These are phyloP conservation scores for Magallana ariakensis DNA, from an alignment of 1,140 invertebrate genomes.

Conservation along the genomic window DNA sequence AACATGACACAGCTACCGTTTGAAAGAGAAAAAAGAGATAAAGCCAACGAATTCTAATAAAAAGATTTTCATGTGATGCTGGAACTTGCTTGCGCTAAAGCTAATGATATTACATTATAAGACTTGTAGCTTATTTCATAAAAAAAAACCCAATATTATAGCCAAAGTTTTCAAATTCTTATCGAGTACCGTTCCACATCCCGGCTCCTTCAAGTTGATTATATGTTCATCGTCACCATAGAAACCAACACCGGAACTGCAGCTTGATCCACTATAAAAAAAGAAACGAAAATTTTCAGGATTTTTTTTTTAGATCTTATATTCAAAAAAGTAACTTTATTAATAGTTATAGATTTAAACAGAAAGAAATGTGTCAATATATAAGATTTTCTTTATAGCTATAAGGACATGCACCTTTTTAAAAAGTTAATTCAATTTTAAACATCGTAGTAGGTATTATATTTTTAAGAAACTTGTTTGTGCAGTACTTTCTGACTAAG, in stretches of 20 bases:
- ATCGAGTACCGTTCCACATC: not conserved
- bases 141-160: too few relatives aligned
- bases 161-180: not conserved
- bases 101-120: not conserved
- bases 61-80: too few relatives aligned
- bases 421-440: not conserved
- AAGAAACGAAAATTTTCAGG: too few relatives aligned
- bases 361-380: too few relatives aligned
- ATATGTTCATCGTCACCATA: not conserved
- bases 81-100: not conserved
- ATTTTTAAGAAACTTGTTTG: not conserved
- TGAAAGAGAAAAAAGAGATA: too few relatives aligned
- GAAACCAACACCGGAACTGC: not conserved
- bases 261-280: not conserved
- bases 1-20: too few relatives aligned
- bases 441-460: not conserved
- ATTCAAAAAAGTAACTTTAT: too few relatives aligned
- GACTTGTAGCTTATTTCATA: not conserved
- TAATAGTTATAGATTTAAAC: too few relatives aligned
- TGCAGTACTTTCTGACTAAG: not conserved
- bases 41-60: too few relatives aligned
- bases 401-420: too few relatives aligned
- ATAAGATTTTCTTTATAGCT: too few relatives aligned
- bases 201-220: not conserved
- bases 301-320: too few relatives aligned